phyloP scores from a whole-genome alignment of 2,888 invertebrate genomes.

The Drosophila melanosoma region DNA sequence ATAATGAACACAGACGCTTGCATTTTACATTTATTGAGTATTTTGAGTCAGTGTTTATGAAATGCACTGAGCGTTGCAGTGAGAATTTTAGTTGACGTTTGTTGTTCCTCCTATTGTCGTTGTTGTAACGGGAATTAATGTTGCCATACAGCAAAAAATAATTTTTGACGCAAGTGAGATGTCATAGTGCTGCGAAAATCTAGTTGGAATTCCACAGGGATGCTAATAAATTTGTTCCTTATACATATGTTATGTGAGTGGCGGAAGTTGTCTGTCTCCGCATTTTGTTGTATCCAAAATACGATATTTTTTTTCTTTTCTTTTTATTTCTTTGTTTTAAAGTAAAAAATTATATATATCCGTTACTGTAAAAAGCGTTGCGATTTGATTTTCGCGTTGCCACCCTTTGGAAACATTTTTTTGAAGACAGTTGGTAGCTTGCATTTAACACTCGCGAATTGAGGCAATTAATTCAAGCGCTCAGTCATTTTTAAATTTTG shows the following conservation, averaged over 20 bases:
- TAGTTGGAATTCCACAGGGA: too few species aligned
- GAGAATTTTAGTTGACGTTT: conserved; percentile 27
- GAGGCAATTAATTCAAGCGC: too few species aligned
- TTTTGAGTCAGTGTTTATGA: conserved; percentile 3
- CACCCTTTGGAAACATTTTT: too few species aligned
- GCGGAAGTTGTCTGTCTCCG: conserved; percentile 7
- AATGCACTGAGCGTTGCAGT: conserved; percentile 7
- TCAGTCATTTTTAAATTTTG: too few species aligned
- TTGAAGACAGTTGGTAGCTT: too few species aligned
- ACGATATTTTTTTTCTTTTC: conserved; percentile 4
- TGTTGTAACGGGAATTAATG: conserved; percentile 26
- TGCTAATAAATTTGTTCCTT: conserved; percentile 16
- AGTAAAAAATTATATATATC: too few species aligned
- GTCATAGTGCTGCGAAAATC: too few species aligned
- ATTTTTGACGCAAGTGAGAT: not conserved
- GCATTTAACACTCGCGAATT: too few species aligned
- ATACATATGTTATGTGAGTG: conserved; percentile 9
- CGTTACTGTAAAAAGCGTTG: too few species aligned
- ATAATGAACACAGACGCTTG: conserved; percentile 39
- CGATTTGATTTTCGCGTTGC: too few species aligned
- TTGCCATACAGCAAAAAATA: conserved; percentile 25
- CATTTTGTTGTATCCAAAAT: conserved; percentile 28
- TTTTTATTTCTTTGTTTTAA: not conserved
- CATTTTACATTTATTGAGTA: conserved; percentile 37
- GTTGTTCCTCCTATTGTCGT: conserved; percentile 24